These are phyloP conservation scores for Camptogramma bilineatum DNA, from an alignment of 2,888 invertebrate species.

Conservation along the genomic window DNA sequence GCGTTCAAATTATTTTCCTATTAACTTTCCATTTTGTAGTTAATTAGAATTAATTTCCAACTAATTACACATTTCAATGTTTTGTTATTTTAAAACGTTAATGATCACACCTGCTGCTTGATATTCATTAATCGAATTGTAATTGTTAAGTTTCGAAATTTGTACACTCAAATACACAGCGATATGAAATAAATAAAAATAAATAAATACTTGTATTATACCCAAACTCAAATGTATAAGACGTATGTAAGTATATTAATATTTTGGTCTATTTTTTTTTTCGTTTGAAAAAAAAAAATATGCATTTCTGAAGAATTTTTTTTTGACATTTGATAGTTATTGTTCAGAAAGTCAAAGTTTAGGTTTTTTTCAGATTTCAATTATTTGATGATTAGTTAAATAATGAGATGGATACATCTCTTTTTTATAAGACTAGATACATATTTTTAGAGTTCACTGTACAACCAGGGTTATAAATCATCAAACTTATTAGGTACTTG, in stretches of 20 bases:
- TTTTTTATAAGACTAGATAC: background rate
- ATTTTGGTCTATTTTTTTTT: too few species aligned
- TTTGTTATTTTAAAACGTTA: constrained; percentile 26
- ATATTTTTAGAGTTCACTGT: background rate
- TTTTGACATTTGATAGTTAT: too few species aligned
- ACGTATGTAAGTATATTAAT: too few species aligned
- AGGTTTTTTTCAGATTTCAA: too few species aligned
- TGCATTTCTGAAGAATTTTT: too few species aligned
- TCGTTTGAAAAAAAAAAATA: too few species aligned
- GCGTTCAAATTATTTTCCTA: background rate
- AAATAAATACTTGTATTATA: too few species aligned
- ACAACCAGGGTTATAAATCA: constrained; percentile 31
- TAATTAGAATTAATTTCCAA: constrained; percentile 22
- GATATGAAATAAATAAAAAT: too few species aligned
- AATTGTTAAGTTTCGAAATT: constrained; percentile 25
- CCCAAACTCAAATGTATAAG: too few species aligned
- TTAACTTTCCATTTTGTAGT: constrained; percentile 2
- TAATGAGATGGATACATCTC: background rate
- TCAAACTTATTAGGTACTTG: constrained; percentile 22
- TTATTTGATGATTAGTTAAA: background rate
- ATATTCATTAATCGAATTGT: constrained; percentile 29
- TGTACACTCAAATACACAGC: background rate
- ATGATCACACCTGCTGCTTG: constrained; percentile 33
- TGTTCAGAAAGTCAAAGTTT: too few species aligned
- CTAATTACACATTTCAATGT: constrained; percentile 10